Evolutionary conservation across 2,888 invertebrate species (phyloP).

Genomic region (Stenolophus ochropezus): DNA sequence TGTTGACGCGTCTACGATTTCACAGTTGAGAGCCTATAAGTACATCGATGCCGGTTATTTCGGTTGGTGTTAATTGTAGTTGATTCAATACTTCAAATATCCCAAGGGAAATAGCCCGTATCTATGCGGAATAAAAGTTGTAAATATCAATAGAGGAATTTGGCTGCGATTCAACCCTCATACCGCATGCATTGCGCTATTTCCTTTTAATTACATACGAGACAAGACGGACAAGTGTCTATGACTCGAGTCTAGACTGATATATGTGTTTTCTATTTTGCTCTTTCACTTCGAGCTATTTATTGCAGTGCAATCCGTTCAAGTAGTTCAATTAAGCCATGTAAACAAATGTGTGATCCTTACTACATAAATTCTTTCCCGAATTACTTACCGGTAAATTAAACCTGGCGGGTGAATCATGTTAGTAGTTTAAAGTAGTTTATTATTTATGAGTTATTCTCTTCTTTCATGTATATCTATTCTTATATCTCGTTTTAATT

Average conservation of each 20-base stretch:
- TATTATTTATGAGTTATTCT: no score
- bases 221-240: slow-evolving; percentile 85
- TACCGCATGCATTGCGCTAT: neutral
- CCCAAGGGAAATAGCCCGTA: neutral
- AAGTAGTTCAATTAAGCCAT: neutral
- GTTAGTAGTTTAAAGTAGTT: no score
- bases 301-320: neutral
- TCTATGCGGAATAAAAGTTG: neutral
- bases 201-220: slow-evolving; percentile 70
- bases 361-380: no score
- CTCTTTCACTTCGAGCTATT: neutral
- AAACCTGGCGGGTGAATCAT: no score
- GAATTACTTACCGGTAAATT: no score
- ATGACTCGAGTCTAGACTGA: neutral
- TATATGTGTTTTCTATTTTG: neutral
- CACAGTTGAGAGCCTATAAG: neutral
- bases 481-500: no score
- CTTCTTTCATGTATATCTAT: no score
- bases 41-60: slow-evolving; percentile 1
- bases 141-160: slow-evolving; percentile 37
- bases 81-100: slow-evolving; percentile 18
- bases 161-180: slow-evolving; percentile 1
- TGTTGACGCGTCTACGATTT: no score
- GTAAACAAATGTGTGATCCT: slow-evolving; percentile 2
- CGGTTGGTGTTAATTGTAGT: slow-evolving; percentile 4